Conservation (phyloP, 2,797 vertebrate genomes). For the Smutsia temminckii region DNA sequence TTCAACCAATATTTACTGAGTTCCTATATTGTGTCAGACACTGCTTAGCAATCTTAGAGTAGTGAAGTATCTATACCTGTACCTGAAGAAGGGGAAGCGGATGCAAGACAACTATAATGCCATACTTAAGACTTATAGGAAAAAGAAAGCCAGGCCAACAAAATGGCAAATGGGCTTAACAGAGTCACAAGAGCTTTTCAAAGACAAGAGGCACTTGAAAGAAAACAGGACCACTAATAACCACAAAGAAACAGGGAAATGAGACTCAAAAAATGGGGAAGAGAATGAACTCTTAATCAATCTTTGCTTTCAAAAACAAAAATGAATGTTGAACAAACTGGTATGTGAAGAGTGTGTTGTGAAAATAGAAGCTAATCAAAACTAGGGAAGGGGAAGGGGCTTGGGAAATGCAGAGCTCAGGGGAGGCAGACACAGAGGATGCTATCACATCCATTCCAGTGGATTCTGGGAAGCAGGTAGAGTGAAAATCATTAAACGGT, state of each 20-base stretch:
- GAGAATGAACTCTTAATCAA: slow-evolving; percentile 30
- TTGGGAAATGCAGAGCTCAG: background rate
- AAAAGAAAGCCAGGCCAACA: background rate
- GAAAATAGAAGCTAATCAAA: background rate
- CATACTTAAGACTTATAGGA: background rate
- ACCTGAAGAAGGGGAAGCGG: background rate
- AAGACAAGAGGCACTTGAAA: slow-evolving; percentile 64
- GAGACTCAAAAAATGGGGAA: slow-evolving; percentile 15
- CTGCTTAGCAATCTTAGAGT: background rate
- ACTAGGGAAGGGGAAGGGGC: background rate
- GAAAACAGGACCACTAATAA: slow-evolving; percentile 56
- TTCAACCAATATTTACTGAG: slow-evolving; percentile 45
- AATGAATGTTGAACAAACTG: background rate
- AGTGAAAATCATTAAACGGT: background rate
- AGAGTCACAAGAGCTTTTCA: slow-evolving; percentile 62
- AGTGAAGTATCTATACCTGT: background rate
- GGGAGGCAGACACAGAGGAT: background rate
- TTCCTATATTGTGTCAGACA: background rate
- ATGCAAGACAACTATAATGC: background rate
- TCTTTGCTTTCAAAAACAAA: slow-evolving; percentile 13
- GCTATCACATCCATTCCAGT: background rate
- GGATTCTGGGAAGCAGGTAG: background rate
- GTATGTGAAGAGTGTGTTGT: background rate
- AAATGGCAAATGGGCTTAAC: slow-evolving; percentile 50
- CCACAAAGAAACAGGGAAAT: slow-evolving; percentile 45